Base-by-base conservation (phyloP, 2,113 vertebrate species). In the Crotalus horridus region DNA sequence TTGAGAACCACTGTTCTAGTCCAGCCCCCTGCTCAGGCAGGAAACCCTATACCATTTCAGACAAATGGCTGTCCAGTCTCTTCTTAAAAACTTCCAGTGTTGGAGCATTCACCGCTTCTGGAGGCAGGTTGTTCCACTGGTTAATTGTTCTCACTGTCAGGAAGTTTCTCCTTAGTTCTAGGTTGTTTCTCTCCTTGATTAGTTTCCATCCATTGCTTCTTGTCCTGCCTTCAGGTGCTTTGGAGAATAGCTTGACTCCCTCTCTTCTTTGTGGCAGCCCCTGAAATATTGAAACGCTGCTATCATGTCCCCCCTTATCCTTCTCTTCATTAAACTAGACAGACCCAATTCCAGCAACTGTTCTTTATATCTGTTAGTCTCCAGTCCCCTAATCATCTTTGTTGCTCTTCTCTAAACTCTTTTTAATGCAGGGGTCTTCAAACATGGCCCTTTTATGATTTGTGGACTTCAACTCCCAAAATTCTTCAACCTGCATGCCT, bases 31-130 rank as follows among this genome's bases (percentile, higher is more conserved):
- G 9, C 10, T 1, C 1, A n/a, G 1, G 11, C 61, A 64, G 29
- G 29, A 64, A 29, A 64, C 4, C 1, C 4, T 64, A 64, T 0
- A 64, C 1, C 29, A n/a, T 5, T n/a, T 69, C 61, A 15, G 3
- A 69, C 0, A 69, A 69, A n/a, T 13, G 29, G 1, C 6, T n/a
- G 1, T n/a, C 61, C 29, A n/a, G n/a, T 6, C 0, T 6, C 29
- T 69, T 69, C 4, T 69, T 69, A 6, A 69, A 69, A 69, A 6
- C 4, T 2, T 69, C 29, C 29, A n/a, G 29, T 69, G 61, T 69
- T 69, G 26, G 29, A n/a, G 12, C 61, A n/a, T 1, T 4, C 29
- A 64, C 24, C 2, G 12, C 4, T 12, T 29, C 11, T 64, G 26
- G 26, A 64, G 26, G 26, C 10, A 64, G 29, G 29, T 5, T 13